Conservation (phyloP, 2,113 vertebrate species). For the Eonycteris spelaea region DNA sequence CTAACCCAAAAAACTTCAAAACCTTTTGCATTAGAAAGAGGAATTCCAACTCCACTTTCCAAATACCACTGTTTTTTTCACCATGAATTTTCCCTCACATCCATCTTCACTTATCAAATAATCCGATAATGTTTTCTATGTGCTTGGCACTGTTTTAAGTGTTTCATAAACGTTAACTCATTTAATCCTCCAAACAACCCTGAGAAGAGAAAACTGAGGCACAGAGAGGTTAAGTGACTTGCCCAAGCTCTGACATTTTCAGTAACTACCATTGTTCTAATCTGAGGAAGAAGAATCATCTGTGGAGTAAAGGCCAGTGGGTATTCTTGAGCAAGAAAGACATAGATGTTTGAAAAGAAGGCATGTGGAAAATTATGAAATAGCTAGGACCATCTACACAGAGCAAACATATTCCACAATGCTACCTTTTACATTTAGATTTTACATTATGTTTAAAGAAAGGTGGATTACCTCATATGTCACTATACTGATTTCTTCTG, state of each 20-base stretch:
- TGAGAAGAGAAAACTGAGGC: not conserved
- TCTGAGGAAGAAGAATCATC: not conserved
- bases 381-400: not conserved
- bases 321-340: not conserved
- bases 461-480: not conserved
- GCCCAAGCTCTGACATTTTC: not conserved
- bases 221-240: not conserved
- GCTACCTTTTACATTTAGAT: not conserved
- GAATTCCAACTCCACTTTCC: not conserved
- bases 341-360: not conserved
- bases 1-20: not conserved
- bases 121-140: not conserved
- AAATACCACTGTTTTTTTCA: not conserved
- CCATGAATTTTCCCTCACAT: not conserved
- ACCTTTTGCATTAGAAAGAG: not conserved
- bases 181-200: not conserved
- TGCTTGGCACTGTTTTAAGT: not conserved
- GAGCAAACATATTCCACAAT: not conserved
- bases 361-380: not conserved
- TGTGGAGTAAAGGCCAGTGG: not conserved
- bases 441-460: not conserved
- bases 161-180: not conserved
- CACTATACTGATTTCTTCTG: not conserved
- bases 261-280: not conserved
- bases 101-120: not conserved